Evolutionary conservation across 1,140 invertebrate species (phyloP), one percentile per base, ranked within the genome.

Genomic region (Araneus ventricosus): DNA sequence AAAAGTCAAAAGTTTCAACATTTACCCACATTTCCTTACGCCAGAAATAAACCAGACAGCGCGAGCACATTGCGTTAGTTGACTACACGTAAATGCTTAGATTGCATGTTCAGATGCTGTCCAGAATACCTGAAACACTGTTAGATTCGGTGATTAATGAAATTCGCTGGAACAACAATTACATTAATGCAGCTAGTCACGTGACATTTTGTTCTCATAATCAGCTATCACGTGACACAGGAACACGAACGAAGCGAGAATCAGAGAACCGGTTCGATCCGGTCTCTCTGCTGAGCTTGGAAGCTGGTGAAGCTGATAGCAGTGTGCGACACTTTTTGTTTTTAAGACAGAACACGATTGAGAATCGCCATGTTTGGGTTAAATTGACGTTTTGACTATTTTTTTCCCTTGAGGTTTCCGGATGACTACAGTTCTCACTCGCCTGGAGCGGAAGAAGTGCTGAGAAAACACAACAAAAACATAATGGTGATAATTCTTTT

Each of bases 101-200:
- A 75, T 70, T 70, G 67, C 67, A 30, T 34, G 27, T 75, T 4
- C 27, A 14, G 20, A 34, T 75, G 17, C 67, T 14, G 27, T 2
- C 67, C 4, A 17, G 10, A 34, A 75, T 30, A 30, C 45, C 10
- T 14, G 45, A 52, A 52, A 70, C 67, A 75, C 7, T 34, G 30
- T 34, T 75, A 30, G 59, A 30, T 37, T 75, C 30, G 10, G 10
- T 34, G 67, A 75, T 75, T 75, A 75, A 75, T 30, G 27, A 34
- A 75, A 37, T 75, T 75, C 27, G 67, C 7, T 75, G 34, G 67
- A 75, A 34, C 30, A 75, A 75, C 67, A 75, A 75, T 75, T 75
- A 20, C 67, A 20, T 75, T 75, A 37, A 75, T 27, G 67, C 27
- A 75, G 17, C 27, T 30, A 34, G 27, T 30, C 67, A 75, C 67